Base-by-base conservation (phyloP, 1,140 invertebrate species). In the Druon quercuslanigerum region DNA sequence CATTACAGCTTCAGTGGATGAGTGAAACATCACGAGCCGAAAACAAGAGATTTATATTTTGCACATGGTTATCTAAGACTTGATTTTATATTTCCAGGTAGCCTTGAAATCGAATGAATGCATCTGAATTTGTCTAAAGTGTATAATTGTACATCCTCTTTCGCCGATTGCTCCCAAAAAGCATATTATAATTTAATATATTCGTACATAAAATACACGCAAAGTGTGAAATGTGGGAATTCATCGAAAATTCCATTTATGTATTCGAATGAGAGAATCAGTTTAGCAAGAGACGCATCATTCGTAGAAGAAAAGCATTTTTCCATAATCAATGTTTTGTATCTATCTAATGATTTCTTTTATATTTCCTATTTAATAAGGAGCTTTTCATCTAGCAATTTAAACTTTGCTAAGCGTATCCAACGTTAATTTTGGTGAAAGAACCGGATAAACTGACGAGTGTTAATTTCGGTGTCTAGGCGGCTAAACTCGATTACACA, bases 21-120 rank as follows among this genome's bases (percentile, higher is more conserved):
- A 33, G 40, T 66, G 60, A 66, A 40, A 17, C n/a, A n/a, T 66
- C 60, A 46, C 60, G 40, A 46, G 60, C 25, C 60, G 60, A 66
- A 66, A 66, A 16, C 40, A 46, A n/a, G 57, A 54, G 52, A n/a
- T 66, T 66, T 33, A 66, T 66, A 66, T 66, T 66, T 66, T 66
- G 60, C 60, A 66, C 60, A 16, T 16, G 60, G 40, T 66, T 66
- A 66, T 33, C 60, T 66, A 66, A 46, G 25, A 40, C 13, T 16
- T 66, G 14, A 40, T 16, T 66, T 66, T 66, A 66, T 33, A 66
- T 66, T 66, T 40, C 60, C 25, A 25, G 40, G 20, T 60, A 33
- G 57, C 19, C 16, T 66, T 60, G 14, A 46, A 46, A 9, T 11
- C 5, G 8, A 46, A 46, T 46, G 40, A 46, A 46, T n/a, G 16